A percentile compares a stretch with the other conserved stretches of the same genome.
phyloP scores from a whole-genome alignment of 1,140 invertebrate genomes.

The Caenorhabditis inopinata region DNA sequence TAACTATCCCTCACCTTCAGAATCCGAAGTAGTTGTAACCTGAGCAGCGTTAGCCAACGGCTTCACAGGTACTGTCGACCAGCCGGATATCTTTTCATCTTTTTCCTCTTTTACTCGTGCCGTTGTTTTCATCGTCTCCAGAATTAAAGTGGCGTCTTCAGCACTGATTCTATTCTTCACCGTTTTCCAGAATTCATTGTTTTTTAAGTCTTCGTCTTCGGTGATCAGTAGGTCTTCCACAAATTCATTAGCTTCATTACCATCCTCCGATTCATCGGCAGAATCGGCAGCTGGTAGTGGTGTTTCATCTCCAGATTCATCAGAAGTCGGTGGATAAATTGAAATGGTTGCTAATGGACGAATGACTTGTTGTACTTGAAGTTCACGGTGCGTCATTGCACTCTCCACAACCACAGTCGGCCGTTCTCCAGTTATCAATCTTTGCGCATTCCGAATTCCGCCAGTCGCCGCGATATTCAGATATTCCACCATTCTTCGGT shows the following conservation, averaged over 20 bases:
- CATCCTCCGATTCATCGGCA: constrained; percentile 11
- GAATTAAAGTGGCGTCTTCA: neutral
- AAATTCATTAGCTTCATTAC: neutral
- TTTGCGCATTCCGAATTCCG: neutral
- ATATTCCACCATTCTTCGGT: neutral
- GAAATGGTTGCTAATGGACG: neutral
- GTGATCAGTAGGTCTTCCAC: neutral
- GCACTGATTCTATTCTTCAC: neutral
- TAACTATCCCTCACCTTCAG: neutral
- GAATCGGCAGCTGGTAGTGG: neutral
- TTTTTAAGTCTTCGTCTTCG: constrained; percentile 4
- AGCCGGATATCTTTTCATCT: neutral
- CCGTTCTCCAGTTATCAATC: neutral
- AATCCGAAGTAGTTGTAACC: neutral
- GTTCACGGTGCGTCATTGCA: neutral
- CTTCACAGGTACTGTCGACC: neutral
- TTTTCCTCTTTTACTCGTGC: neutral
- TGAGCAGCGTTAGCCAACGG: neutral
- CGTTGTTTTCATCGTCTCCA: neutral
- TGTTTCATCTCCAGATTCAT: constrained; percentile 4
- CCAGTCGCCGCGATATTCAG: neutral
- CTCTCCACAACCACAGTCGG: neutral
- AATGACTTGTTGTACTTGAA: neutral
- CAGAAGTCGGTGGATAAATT: constrained; percentile 2
- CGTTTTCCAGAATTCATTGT: constrained; percentile 1